Base-by-base conservation (phyloP, 2,888 invertebrate species). In the Patella pellucida region DNA sequence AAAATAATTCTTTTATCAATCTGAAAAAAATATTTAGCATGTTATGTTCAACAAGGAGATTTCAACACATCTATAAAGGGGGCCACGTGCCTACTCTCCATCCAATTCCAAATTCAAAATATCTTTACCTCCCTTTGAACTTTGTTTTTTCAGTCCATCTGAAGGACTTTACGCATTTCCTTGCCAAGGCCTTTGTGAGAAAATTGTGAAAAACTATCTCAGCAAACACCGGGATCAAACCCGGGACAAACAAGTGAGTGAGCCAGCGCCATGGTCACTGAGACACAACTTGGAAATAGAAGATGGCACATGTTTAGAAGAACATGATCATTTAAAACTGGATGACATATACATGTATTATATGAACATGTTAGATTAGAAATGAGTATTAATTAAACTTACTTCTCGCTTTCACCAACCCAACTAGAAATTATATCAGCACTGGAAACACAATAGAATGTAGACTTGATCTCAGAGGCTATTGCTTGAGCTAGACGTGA, bases 401-500 rank as follows among this genome's bases (percentile, higher is more conserved):
- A 93, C 93, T 93, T 93, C 88, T 93, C 93, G 73, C 93, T 92
- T 86, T 93, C 92, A 67, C 93, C 93, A 14, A 93, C 90, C 90
- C 92, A 93, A 70, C 91, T 88, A 5, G 93, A 93, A 27, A 93
- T 86, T 50, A 94, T 88, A 85, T 93, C 92, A 15, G 93, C 91
- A 73, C 92, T 92, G 50, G 93, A 92, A 50, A 93, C 90, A 77
- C 90, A 91, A 87, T 92, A 93, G 76, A 93, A 91, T 14, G 89
- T 86, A 9, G 92, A 92, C 41, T 91, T 88, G 54, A 92, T 91
- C 88, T 93, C 93, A 1, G 92, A 84, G 2, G 90, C 87, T n/a
- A 91, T 83, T 15, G 91, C 90, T 56, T 89, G 87, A 12, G 91
- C 91, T 51, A 91, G 82, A 7, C 88, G 83, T 19, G 90, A 88